Base-by-base conservation (phyloP, 2,113 vertebrate species). In the Lucifuga dentata region DNA sequence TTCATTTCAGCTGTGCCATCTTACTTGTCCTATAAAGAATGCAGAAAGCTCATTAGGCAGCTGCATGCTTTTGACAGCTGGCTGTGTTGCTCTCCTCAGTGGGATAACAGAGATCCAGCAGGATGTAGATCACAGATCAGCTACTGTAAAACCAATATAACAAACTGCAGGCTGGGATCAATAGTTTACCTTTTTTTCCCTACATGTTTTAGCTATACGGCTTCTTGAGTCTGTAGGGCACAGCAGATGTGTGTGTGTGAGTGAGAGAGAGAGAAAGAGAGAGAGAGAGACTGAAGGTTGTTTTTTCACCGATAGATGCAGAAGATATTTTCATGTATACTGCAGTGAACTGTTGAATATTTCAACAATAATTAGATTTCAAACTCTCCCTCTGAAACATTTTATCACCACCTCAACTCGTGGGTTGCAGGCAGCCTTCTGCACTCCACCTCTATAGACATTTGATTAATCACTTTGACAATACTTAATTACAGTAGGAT, bases 401-500 rank as follows among this genome's bases (percentile, higher is more conserved):
- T 69, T 68, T 19, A 61, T 48, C 26, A 62, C 7, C 36, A 20
- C 52, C 63, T 55, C 52, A 76, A 55, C 69, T 78, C 71, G 50
- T 66, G 68, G 77, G 78, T 78, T 35, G 10, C 53, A 40, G 35
- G 48, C 55, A 55, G 49, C 56, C 44, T 52, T 41, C 51, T 68
- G 63, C 35, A 48, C 75, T 57, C 70, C 72, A 84, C 73, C 72
- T 80, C 74, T 68, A 36, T 36, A 24, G 59, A 72, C 59, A 39
- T 52, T 85, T 68, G 83, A 89, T 90, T 83, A 89, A 90, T 92
- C 81, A 83, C 63, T 64, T 50, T 83, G 77, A 82, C 83, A 85
- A 44, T 39, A 56, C 73, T 85, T 91, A 90, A 91, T 91, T 91
- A 89, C 67, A 69, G 68, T 33, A 20, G 35, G 76, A 79, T 55